Conservation (phyloP, 2,888 invertebrate species). For the Caenorhabditis sulstoni region DNA sequence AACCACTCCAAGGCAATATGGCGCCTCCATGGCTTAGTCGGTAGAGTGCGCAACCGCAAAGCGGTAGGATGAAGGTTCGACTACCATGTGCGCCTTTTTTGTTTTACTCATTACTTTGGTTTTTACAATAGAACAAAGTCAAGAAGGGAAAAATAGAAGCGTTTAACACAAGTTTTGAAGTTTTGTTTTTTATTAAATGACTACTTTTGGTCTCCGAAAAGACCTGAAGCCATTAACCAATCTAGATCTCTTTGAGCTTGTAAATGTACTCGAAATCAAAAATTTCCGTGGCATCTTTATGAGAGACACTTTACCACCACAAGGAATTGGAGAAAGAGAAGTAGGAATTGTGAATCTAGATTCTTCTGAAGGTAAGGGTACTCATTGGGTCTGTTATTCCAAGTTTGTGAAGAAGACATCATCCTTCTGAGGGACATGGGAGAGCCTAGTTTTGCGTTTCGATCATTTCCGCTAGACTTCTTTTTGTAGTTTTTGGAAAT, state of each 20-base stretch:
- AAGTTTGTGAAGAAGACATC: no score
- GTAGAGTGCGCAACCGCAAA: slow-evolving; percentile 38
- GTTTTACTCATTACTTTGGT: slow-evolving; percentile 54
- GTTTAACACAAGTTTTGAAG: slow-evolving; percentile 49
- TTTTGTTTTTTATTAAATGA: slow-evolving; percentile 52
- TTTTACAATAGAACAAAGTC: slow-evolving; percentile 59
- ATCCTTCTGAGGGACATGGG: no score
- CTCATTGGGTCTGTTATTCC: no score
- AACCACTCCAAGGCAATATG: no score
- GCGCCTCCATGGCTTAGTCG: slow-evolving; percentile 50
- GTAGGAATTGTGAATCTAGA: no score
- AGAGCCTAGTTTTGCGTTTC: no score
- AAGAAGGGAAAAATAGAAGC: slow-evolving; percentile 55
- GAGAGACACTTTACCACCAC: slow-evolving; percentile 50
- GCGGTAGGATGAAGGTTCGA: slow-evolving; percentile 48
- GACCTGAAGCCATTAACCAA: slow-evolving; percentile 53
- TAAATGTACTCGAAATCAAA: slow-evolving; percentile 35
- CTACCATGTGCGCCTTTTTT: slow-evolving; percentile 54
- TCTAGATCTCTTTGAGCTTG: slow-evolving; percentile 39
- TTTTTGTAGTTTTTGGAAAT: no score
- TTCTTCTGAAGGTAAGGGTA: no score
- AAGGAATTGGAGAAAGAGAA: slow-evolving; percentile 51
- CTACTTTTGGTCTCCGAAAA: slow-evolving; percentile 56
- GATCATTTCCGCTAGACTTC: no score
- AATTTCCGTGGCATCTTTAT: slow-evolving; percentile 59